phyloP scores from a whole-genome alignment of 2,113 vertebrate species.

The Lutjanus erythropterus region DNA sequence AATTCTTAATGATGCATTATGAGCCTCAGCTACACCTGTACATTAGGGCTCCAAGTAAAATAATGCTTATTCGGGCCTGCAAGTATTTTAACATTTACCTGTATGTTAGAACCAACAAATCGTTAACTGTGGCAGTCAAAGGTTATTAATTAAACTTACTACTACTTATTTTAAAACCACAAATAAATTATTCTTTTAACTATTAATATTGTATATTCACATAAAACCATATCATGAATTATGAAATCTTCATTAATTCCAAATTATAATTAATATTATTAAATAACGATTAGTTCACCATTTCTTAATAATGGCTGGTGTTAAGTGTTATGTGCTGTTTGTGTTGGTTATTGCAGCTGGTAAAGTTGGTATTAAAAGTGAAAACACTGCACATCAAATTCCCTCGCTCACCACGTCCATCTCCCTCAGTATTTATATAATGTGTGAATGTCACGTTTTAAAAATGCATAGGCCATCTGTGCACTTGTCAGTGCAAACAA shows the following conservation, averaged over 20 bases:
- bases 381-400: conserved; percentile 28
- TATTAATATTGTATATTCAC: not conserved
- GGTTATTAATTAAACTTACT: not conserved
- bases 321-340: conserved; percentile 18
- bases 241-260: not conserved
- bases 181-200: not conserved
- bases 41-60: not conserved
- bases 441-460: conserved; percentile 55
- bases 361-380: conserved; percentile 15
- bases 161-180: not conserved
- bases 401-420: conserved; percentile 3
- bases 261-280: conserved; percentile 29
- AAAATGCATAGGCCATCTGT: conserved; percentile 76
- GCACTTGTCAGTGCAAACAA: conserved; percentile 64
- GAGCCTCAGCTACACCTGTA: not conserved
- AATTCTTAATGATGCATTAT: not conserved
- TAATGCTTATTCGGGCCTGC: not conserved
- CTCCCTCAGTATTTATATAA: conserved; percentile 50
- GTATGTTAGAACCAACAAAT: not conserved
- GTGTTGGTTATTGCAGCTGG: conserved; percentile 25
- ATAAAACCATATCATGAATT: not conserved
- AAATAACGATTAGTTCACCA: conserved; percentile 71
- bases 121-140: not conserved
- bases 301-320: conserved; percentile 26
- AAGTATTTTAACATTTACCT: not conserved